These are phyloP conservation scores for Wasmannia auropunctata DNA, from an alignment of 1,140 invertebrate genomes.

Conservation along the genomic window DNA sequence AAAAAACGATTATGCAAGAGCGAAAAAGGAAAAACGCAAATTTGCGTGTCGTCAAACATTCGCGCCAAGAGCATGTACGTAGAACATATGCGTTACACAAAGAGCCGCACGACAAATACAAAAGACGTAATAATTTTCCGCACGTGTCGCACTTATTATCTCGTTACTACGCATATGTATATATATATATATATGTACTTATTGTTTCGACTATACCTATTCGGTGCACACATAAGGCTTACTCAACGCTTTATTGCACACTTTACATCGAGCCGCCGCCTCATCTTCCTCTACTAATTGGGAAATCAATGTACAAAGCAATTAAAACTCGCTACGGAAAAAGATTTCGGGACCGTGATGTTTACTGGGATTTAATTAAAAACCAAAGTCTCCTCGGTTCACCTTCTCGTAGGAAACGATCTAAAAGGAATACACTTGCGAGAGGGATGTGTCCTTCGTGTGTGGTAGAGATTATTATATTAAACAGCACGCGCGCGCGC, in stretches of 20 bases:
- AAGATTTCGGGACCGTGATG: slow-evolving; percentile 31
- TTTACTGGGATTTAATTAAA: slow-evolving; percentile 51
- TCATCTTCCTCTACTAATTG: background rate
- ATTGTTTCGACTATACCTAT: slow-evolving; percentile 31
- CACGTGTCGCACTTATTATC: slow-evolving; percentile 30
- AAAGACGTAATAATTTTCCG: slow-evolving; percentile 31
- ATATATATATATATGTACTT: background rate
- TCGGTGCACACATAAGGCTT: slow-evolving; percentile 14
- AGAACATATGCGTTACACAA: background rate
- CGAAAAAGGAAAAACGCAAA: background rate
- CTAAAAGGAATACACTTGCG: slow-evolving; percentile 54
- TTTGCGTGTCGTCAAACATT: background rate
- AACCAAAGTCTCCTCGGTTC: slow-evolving; percentile 17
- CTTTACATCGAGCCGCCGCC: slow-evolving; percentile 14
- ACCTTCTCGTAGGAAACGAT: slow-evolving; percentile 53
- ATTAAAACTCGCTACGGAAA: slow-evolving; percentile 48
- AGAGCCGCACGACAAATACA: background rate
- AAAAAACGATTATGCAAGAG: slow-evolving; percentile 4
- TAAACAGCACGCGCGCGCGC: slow-evolving; percentile 59
- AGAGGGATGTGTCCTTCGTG: slow-evolving; percentile 19
- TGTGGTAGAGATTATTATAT: slow-evolving; percentile 65
- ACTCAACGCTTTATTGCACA: slow-evolving; percentile 52
- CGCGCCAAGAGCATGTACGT: background rate
- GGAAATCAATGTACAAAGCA: slow-evolving; percentile 50
- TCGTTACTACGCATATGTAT: slow-evolving; percentile 19